Conservation (phyloP, 2,888 invertebrate genomes). For the Eurois occulta region DNA sequence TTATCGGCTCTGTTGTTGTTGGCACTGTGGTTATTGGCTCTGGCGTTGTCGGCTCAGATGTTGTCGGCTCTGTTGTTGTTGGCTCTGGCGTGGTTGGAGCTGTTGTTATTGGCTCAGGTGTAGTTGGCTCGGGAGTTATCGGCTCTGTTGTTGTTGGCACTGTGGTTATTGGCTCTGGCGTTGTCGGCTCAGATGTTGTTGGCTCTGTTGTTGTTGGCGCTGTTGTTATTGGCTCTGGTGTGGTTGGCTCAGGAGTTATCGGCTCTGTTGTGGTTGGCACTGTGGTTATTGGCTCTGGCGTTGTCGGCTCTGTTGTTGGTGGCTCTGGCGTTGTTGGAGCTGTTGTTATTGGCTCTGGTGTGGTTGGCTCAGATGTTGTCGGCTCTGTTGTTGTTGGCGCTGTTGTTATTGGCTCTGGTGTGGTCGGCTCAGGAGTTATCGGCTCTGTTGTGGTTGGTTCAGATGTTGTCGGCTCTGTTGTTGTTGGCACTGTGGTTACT, state of each 20-base stretch:
- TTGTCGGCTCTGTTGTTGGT: neutral
- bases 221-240: neutral
- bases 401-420: neutral
- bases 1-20: neutral
- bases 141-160: neutral
- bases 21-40: neutral
- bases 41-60: neutral
- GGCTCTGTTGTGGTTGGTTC: too few relatives aligned
- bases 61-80: neutral
- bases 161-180: neutral
- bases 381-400: neutral
- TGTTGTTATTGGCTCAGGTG: neutral
- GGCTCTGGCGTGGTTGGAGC: too few relatives aligned
- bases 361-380: neutral
- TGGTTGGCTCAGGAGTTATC: neutral
- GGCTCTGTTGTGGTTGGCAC: neutral
- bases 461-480: neutral
- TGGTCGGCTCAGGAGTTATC: too few relatives aligned
- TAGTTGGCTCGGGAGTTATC: neutral
- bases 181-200: neutral
- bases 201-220: neutral
- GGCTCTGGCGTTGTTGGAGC: neutral
- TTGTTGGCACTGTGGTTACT: neutral
- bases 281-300: too few relatives aligned
- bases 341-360: neutral